Evolutionary conservation across 2,888 invertebrate genomes (phyloP), one percentile per base, ranked within the genome.

Genomic region (Mesorhabditis spiculigera): DNA sequence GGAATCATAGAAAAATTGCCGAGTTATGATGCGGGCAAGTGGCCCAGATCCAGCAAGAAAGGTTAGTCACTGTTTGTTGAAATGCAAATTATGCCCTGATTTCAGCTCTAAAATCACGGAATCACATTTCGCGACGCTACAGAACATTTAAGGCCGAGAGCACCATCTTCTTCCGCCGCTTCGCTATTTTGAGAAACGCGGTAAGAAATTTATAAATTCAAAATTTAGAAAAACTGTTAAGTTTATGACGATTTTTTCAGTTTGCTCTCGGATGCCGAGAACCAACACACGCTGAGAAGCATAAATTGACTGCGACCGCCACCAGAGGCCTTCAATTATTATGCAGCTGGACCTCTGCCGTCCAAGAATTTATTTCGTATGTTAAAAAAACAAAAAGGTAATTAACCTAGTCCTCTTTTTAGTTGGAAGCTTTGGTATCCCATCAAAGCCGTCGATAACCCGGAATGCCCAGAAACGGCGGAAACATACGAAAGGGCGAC

Each of bases 341-440:
- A 4, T 95, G 95, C 0, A 93, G 94, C 75, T 98, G 97, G 98
- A 96, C 95, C 13, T 92, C 93, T 72, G 93, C 95, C 66, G 93
- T 98, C 0, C 95, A 95, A 0, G 85, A 85, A 68, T 81, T 83
- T 16, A 79, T 85, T 45, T 81, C 95, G 0, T 28, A 28, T 28
- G 28, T 28, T 1, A 28, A 28, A 28, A 28, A 28, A 28, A 28
- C 28, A 28, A 28, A 28, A 28, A 28, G 28, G 28, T 28, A 28
- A 28, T 28, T 28, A 28, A 28, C 28, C 28, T 28, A 1, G 28
- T 28, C 28, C 28, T 28, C 28, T 28, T 1, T 28, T 28, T 28
- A 28, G 28, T 28, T 98, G 97, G 96, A 98, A 98, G 88, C 89
- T 98, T 70, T 89, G 97, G 79, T 95, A 98, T 87, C 97, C 97